Evolutionary conservation across 2,797 vertebrate genomes (phyloP).

Genomic region (Liparis tanakae): DNA sequence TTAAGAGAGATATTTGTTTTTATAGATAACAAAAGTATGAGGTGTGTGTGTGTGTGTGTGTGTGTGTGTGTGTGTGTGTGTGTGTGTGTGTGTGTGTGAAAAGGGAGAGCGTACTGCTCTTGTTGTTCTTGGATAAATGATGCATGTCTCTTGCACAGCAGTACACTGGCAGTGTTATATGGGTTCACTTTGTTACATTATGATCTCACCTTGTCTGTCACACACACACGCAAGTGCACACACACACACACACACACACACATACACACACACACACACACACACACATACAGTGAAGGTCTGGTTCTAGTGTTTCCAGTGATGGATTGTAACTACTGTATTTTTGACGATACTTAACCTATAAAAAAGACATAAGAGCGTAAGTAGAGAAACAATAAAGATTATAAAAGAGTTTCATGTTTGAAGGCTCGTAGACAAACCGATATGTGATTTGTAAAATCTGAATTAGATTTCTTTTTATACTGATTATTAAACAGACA

Average conservation of each 20-base stretch:
- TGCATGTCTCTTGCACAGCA: slow-evolving; percentile 49
- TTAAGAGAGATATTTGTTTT: slow-evolving; percentile 25
- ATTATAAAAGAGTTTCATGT: neutral
- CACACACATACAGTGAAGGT: slow-evolving; percentile 9
- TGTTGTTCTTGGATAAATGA: slow-evolving; percentile 48
- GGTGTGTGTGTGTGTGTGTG: slow-evolving; percentile 12
- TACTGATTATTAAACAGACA: neutral
- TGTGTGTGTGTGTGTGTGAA: neutral
- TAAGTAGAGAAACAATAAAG: neutral
- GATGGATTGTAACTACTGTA: slow-evolving; percentile 39
- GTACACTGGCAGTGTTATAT: slow-evolving; percentile 42
- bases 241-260: slow-evolving; percentile 1
- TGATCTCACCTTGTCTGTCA: slow-evolving; percentile 50
- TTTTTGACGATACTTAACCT: slow-evolving; percentile 26
- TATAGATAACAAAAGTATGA: slow-evolving; percentile 1
- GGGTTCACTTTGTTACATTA: slow-evolving; percentile 51
- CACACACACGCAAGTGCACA: neutral
- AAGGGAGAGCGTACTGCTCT: slow-evolving; percentile 7
- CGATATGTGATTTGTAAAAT: neutral
- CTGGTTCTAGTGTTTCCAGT: slow-evolving; percentile 18
- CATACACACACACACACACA: neutral
- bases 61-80: slow-evolving; percentile 11
- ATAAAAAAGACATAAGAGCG: slow-evolving; percentile 9
- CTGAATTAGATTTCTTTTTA: neutral
- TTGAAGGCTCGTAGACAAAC: neutral